phyloP scores from a whole-genome alignment of 1,140 invertebrate genomes.

The Metopolophium dirhodum region DNA sequence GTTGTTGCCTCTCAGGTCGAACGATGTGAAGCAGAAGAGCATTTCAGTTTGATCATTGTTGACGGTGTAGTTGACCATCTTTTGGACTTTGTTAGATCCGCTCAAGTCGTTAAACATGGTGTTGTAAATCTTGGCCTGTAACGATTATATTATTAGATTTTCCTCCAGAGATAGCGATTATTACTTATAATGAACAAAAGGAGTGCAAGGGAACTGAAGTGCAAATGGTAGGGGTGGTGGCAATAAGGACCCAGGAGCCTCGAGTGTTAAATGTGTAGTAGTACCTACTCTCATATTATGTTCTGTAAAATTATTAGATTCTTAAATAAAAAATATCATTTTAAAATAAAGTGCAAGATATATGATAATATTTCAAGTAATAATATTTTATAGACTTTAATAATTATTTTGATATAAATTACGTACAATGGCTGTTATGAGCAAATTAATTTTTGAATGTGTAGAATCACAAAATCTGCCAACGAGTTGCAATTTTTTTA shows the following conservation, averaged over 20 bases:
- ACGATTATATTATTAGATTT: background rate
- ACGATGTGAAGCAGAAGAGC: background rate
- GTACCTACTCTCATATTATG: background rate
- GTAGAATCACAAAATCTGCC: background rate
- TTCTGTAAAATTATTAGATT: background rate
- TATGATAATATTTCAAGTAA: too few relatives aligned
- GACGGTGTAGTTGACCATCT: background rate
- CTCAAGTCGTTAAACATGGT: background rate
- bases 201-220: background rate
- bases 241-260: too few relatives aligned
- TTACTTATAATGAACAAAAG: background rate
- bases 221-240: background rate
- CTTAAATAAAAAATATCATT: background rate
- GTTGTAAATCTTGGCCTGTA: conserved; percentile 18
- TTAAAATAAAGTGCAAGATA: too few relatives aligned
- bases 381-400: background rate
- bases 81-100: background rate
- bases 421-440: too few relatives aligned
- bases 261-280: background rate
- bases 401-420: background rate
- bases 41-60: background rate
- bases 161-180: background rate
- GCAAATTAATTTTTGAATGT: background rate
- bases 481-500: background rate
- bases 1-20: background rate